phyloP scores from a whole-genome alignment of 30 jellyfish, hydroid and myxozoan species.

The Chrysaora quinquecirrha region DNA sequence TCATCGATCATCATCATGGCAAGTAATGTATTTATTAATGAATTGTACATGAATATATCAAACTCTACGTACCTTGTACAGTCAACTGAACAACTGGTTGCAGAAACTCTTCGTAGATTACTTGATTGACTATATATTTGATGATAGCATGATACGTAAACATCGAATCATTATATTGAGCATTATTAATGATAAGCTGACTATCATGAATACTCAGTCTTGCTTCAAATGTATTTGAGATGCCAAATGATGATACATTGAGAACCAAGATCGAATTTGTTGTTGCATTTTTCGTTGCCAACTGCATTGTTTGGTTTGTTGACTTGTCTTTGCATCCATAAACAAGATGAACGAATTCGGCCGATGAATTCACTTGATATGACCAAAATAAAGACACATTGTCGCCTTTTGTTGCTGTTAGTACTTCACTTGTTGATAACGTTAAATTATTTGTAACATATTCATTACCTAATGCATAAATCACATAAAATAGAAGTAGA shows the following conservation, averaged over 20 bases:
- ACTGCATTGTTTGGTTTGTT: neutral
- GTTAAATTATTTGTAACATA: neutral
- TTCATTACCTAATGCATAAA: neutral
- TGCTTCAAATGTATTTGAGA: neutral
- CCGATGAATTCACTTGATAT: neutral
- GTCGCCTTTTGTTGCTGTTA: neutral
- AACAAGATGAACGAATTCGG: neutral
- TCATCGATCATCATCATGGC: no score
- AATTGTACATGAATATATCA: no score
- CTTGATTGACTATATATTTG: neutral
- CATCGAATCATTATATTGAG: neutral
- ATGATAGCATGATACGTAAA: neutral
- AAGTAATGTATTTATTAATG: no score
- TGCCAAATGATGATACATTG: neutral
- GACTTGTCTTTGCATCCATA: neutral
- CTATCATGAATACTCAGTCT: neutral
- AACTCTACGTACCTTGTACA: neutral
- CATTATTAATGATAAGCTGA: neutral
- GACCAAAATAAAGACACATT: neutral
- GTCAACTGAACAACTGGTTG: neutral
- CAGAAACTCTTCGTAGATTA: neutral
- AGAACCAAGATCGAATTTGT: neutral
- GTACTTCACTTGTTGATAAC: neutral
- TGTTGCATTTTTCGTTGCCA: neutral
- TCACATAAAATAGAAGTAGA: no score